Conservation (phyloP, 2,113 vertebrate species). For the Notarius lentiginosus region DNA sequence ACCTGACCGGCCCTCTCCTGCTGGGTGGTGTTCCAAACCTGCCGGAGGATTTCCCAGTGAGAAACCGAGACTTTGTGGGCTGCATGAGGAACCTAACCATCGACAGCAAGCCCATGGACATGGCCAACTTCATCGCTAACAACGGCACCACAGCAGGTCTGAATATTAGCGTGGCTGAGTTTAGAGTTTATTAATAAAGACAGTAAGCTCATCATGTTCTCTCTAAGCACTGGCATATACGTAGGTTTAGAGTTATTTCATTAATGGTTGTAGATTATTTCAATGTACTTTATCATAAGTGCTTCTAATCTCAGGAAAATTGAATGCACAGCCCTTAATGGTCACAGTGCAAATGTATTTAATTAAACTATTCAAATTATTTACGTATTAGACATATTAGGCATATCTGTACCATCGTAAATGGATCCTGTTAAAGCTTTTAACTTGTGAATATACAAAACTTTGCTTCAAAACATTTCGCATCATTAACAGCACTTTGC, state of each 20-base stretch:
- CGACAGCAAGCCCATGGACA: constrained; percentile 84
- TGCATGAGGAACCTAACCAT: constrained; percentile 94
- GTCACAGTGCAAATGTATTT: not conserved
- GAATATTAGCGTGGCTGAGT: not conserved
- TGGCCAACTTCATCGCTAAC: constrained; percentile 93
- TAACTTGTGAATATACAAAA: not conserved
- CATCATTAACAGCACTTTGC: not conserved
- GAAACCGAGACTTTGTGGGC: constrained; percentile 89
- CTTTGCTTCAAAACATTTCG: not conserved
- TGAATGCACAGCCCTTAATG: not conserved
- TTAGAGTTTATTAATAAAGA: not conserved
- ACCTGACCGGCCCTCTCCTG: constrained; percentile 90
- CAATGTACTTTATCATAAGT: not conserved
- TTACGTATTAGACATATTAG: not conserved
- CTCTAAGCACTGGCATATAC: not conserved
- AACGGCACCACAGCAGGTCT: constrained; percentile 90
- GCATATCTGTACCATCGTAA: not conserved
- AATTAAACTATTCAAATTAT: not conserved
- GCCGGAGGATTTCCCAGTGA: constrained; percentile 92
- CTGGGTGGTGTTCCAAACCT: constrained; percentile 93
- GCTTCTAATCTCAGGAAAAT: not conserved
- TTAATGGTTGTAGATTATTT: not conserved
- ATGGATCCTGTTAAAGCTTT: not conserved
- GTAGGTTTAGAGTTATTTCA: not conserved
- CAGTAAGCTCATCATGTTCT: not conserved